Conservation (phyloP, 2,113 vertebrate genomes). For the Columbina picui region DNA sequence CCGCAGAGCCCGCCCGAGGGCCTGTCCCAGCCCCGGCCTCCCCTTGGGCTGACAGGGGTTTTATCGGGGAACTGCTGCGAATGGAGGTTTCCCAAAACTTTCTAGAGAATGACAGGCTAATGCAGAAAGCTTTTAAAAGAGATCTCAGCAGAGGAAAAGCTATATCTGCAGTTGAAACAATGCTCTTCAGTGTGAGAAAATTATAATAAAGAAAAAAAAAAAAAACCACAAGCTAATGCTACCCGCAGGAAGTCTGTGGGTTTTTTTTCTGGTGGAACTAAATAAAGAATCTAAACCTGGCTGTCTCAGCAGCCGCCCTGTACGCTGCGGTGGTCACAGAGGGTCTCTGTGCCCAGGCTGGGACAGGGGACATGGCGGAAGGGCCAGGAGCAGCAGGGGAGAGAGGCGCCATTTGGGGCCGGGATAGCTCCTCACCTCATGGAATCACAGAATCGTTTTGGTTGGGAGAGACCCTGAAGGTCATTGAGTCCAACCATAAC, state of each 20-base stretch:
- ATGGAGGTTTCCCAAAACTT: accelerated
- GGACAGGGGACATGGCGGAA: background rate
- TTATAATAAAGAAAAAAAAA: background rate
- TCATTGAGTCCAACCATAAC: too few relatives aligned
- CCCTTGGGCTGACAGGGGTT: accelerated
- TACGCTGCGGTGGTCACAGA: accelerated
- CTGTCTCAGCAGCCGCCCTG: accelerated
- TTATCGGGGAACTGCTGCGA: accelerated
- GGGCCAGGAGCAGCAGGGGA: background rate
- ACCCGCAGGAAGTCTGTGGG: background rate
- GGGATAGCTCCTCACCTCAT: too few relatives aligned
- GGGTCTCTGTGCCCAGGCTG: accelerated
- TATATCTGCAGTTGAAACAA: accelerated
- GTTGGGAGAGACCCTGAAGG: too few relatives aligned
- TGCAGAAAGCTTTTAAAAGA: accelerated
- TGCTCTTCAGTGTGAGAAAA: background rate
- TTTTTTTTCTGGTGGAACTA: background rate
- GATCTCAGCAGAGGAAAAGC: background rate
- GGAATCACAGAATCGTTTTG: too few relatives aligned
- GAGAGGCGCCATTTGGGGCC: accelerated
- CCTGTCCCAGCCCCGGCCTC: accelerated
- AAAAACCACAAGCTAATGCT: background rate
- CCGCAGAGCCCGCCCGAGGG: accelerated
- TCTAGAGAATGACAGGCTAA: accelerated
- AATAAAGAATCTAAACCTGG: background rate